Evolutionary conservation across 2,797 vertebrate genomes (phyloP).

Genomic region (Clamator glandarius): DNA sequence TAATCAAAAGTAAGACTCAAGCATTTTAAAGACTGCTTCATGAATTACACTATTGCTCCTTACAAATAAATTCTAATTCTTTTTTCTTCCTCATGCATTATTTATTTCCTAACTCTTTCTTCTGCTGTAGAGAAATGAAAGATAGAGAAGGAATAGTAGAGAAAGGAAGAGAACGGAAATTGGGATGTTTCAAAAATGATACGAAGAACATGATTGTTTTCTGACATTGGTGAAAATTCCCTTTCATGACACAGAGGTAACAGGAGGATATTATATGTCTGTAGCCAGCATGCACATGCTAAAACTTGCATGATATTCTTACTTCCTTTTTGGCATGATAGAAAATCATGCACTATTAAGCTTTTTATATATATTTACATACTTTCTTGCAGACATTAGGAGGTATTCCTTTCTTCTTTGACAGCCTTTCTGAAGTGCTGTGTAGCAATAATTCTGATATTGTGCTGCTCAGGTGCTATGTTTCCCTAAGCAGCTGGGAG

Average conservation of each 20-base stretch:
- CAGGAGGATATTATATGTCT: neutral
- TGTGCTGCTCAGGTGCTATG: neutral
- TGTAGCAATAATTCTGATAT: neutral
- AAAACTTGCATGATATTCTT: neutral
- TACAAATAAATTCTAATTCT: slow-evolving; percentile 28
- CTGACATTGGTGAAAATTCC: neutral
- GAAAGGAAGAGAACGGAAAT: slow-evolving; percentile 11
- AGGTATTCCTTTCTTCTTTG: neutral
- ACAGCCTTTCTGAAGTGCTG: neutral
- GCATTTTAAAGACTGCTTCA: slow-evolving; percentile 22
- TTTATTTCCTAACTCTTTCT: slow-evolving; percentile 32
- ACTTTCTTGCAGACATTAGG: neutral
- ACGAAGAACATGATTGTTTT: neutral
- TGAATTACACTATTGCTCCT: slow-evolving; percentile 56
- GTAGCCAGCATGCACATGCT: neutral
- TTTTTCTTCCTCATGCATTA: slow-evolving; percentile 31
- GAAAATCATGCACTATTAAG: accelerated
- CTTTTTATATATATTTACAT: neutral
- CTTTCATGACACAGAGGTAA: neutral
- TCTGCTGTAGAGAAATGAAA: slow-evolving; percentile 16
- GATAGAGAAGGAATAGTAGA: neutral
- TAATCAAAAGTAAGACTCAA: slow-evolving; percentile 2
- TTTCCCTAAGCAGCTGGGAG: neutral
- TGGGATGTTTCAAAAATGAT: neutral
- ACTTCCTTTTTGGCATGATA: neutral